Base-by-base conservation (phyloP, 1,140 invertebrate genomes). In the Theocolax elegans region DNA sequence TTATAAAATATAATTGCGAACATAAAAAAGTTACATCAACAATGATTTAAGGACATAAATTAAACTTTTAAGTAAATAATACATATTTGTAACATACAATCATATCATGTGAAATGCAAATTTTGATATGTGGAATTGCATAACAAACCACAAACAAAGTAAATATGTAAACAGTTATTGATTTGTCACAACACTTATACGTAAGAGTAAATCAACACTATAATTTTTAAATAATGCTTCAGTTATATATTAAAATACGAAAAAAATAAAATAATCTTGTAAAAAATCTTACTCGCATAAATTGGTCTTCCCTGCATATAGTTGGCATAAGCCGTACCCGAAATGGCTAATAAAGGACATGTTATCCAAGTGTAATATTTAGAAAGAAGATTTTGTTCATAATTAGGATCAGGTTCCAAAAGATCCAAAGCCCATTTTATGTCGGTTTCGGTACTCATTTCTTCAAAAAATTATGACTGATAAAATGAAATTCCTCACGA, bases 401-500 rank as follows among this genome's bases (percentile, higher is more conserved):
- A 53, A 25, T 13, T 9, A 17, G 63, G 63, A 62, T 67, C 63
- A 13, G 63, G 63, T 23, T 44, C 0, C 0, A 72, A 29, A 19
- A 72, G 10, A 25, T 72, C 63, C 15, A 72, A 2, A 10, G 70
- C 70, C 70, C 70, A 72, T 15, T 67, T 15, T 29, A 64, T 58
- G 10, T 58, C 35, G 0, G 29, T 7, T 10, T 60, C 40, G 1
- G 7, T 35, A 12, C 12, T 35, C 66, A 62, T 69, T 59, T 51
- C 23, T 67, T 12, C 3, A 54, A 25, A 44, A 40, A 53, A 53
- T 25, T 23, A n/a, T 17, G 21, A 12, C 17, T n/a, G 42, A 59
- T n/a, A 17, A 17, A 25, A 40, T 15, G 19, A n/a, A 19, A 54
- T n/a, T 35, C 29, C 13, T 53, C 27, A 35, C 31, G 4, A 21